Evolutionary conservation across 2,797 vertebrate species (phyloP).

Genomic region (Acanthiza pusilla): DNA sequence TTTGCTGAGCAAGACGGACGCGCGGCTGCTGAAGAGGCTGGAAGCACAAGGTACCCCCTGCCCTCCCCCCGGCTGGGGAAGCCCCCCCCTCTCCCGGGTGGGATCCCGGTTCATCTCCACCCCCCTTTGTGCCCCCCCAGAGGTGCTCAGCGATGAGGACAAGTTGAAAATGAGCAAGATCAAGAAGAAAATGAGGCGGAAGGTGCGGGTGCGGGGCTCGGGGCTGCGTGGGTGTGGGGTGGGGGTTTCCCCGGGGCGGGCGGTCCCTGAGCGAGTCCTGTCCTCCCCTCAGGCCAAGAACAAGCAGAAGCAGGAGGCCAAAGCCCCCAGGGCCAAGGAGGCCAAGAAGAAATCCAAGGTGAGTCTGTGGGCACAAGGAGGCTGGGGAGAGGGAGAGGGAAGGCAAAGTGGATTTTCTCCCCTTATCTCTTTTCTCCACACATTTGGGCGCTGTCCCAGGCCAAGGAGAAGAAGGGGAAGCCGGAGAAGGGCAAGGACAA

Average conservation of each 20-base stretch:
- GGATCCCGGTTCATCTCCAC: rapidly evolving
- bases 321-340: conserved; percentile 81
- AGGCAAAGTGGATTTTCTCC: neutral
- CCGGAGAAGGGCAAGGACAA: conserved; percentile 79
- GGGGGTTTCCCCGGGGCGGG: neutral
- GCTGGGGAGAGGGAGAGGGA: neutral
- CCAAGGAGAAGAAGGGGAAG: conserved; percentile 68
- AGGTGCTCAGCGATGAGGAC: conserved; percentile 89
- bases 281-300: conserved; percentile 82
- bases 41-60: conserved; percentile 83
- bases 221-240: rapidly evolving
- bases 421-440: rapidly evolving
- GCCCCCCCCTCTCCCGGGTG: no score
- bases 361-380: neutral
- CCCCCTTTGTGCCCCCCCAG: conserved; percentile 60
- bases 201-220: conserved; percentile 44
- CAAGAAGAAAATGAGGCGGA: conserved; percentile 94
- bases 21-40: conserved; percentile 83
- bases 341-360: conserved; percentile 88
- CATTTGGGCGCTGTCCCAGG: neutral
- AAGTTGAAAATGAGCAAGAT: conserved; percentile 90
- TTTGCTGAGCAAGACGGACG: conserved; percentile 88
- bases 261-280: neutral
- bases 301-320: conserved; percentile 87
- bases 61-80: no score